Percentiles rank a stretch among this genome's conserved stretches.
Conservation (phyloP, 2,888 invertebrate genomes). For the Caradrina kadenii region DNA sequence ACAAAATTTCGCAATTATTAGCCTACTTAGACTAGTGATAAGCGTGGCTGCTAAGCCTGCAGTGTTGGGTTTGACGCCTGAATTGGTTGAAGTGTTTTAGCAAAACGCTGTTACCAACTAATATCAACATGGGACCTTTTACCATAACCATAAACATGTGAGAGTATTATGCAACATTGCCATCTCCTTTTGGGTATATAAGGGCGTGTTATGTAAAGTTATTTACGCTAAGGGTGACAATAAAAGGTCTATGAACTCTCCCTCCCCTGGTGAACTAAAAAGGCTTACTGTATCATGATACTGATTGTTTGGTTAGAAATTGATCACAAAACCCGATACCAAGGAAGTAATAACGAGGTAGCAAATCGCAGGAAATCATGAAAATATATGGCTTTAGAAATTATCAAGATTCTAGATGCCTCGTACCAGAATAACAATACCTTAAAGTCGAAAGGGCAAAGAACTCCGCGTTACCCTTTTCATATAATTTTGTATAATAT, state of each 20-base stretch:
- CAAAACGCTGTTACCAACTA: too few species aligned
- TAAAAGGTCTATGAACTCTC: background rate
- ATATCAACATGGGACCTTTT: background rate
- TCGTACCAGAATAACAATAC: conserved; percentile 43
- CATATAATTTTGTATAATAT: conserved; percentile 23
- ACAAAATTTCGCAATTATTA: too few species aligned
- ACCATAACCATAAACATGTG: background rate
- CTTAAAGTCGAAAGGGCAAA: conserved; percentile 29
- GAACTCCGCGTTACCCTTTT: conserved; percentile 37
- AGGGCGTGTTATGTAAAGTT: background rate
- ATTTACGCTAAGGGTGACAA: background rate
- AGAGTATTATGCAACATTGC: background rate
- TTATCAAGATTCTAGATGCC: conserved; percentile 51
- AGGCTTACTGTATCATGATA: background rate
- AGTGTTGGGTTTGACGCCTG: too few species aligned
- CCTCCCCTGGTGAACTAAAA: background rate
- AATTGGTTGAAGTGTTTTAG: too few species aligned
- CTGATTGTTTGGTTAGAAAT: conserved; percentile 12
- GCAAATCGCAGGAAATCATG: conserved; percentile 16
- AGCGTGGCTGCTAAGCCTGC: background rate
- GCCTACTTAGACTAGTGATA: too few species aligned
- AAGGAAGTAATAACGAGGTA: conserved; percentile 13
- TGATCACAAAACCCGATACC: conserved; percentile 16
- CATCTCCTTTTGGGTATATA: background rate
- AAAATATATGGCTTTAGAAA: conserved; percentile 36